Base-by-base conservation (phyloP, 2,888 invertebrate genomes). In the Phengaris arion region DNA sequence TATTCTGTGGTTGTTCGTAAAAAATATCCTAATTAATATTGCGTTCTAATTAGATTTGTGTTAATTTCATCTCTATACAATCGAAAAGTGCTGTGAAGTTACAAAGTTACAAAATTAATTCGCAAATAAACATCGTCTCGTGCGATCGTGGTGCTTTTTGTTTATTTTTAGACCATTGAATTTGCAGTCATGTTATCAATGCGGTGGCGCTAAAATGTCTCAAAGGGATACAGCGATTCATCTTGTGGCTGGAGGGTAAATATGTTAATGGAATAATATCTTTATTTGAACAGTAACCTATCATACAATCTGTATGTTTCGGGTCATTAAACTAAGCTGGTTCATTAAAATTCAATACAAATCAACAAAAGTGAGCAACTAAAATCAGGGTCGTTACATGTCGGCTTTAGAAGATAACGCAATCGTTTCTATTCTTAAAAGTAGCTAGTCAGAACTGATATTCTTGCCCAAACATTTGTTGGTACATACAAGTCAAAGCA, bases 211-310 rank as follows among this genome's bases (percentile, higher is more conserved):
- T 89, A 92, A 87, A 88, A 96, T 96, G 96, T 95, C 95, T 94
- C 96, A 96, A 90, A 95, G 95, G 91, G 98, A 98, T 94, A 97
- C 98, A 82, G 95, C 98, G 83, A 98, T 98, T 93, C 98, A 98
- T 94, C 96, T 98, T 85, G 94, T 98, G 85, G 98, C 98, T 90
- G 98, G 98, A 95, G 98, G 98, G 98, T 98, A 95, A 95, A 76
- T 74, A 77, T 70, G 45, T 48, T 9, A 22, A 22, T 15, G 48
- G n/a, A 15, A 8, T n/a, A n/a, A 45, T 76, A n/a, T 46, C 52
- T 46, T 59, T 35, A 35, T 52, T 2, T 45, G 35, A 64, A 64
- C 35, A 35, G 35, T 64, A 59, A 59, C 59, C 45, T 64, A 12
- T 64, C 35, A 35, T 64, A 35, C 35, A 35, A 57, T 6, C 22